Percentiles rank a stretch among this genome's conserved stretches.
These are phyloP conservation scores for Platorchestia sp. DNA, from an alignment of 1,140 invertebrate genomes.

Conservation along the genomic window DNA sequence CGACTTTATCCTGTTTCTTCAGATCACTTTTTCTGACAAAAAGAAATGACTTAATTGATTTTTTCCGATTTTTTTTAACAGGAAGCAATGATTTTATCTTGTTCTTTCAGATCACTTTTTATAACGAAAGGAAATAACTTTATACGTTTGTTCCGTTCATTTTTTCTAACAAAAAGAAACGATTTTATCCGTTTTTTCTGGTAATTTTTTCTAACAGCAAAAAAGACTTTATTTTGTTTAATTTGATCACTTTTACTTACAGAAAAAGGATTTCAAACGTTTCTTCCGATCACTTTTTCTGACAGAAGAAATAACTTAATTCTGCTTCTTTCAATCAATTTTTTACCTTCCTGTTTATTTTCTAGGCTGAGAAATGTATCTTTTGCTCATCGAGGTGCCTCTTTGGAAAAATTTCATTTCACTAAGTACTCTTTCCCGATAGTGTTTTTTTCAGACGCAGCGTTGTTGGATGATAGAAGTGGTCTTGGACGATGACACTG, in stretches of 20 bases:
- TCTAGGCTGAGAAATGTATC: background rate
- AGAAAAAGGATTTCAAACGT: too few species aligned
- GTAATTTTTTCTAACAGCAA: too few species aligned
- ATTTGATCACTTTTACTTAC: too few species aligned
- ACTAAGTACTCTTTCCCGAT: background rate
- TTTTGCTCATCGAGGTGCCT: background rate
- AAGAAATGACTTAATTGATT: too few species aligned
- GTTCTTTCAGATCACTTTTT: too few species aligned
- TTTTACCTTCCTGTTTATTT: background rate
- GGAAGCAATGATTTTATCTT: background rate
- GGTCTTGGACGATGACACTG: background rate
- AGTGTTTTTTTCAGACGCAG: background rate
- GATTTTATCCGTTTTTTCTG: background rate
- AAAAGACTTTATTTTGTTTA: background rate
- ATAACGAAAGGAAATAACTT: too few species aligned
- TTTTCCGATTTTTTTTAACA: too few species aligned
- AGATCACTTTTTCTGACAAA: background rate
- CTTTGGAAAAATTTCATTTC: background rate
- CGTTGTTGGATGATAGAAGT: background rate
- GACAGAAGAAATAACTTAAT: background rate
- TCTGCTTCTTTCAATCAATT: background rate
- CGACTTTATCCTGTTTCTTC: background rate
- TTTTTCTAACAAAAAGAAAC: background rate
- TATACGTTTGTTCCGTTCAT: too few species aligned
- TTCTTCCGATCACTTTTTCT: too few species aligned